Conservation (phyloP, 2,888 invertebrate species). For the Oscheius sp. region DNA sequence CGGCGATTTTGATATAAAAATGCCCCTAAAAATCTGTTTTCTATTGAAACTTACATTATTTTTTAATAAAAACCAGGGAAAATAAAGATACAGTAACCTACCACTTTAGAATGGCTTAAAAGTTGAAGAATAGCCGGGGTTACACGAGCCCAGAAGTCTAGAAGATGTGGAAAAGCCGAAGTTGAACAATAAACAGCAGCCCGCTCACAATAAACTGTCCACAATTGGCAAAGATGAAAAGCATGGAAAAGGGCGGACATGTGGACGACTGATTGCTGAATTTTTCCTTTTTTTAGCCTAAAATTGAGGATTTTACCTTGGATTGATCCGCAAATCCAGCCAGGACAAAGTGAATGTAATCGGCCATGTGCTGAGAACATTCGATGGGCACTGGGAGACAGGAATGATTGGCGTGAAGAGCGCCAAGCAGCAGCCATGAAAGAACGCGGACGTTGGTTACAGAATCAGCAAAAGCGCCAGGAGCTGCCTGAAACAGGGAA, state of each 20-base stretch:
- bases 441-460: constrained; percentile 83
- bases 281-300: background rate
- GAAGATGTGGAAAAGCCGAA: constrained; percentile 76
- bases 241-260: constrained; percentile 97
- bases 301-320: constrained; percentile 76
- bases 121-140: constrained; percentile 94
- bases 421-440: constrained; percentile 94
- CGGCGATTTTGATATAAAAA: too few relatives aligned
- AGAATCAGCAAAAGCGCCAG: constrained; percentile 71
- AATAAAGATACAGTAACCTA: constrained; percentile 77
- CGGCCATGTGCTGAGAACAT: constrained; percentile 93
- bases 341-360: constrained; percentile 95
- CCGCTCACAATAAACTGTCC: constrained; percentile 96
- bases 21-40: too few relatives aligned
- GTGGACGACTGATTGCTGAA: constrained; percentile 85
- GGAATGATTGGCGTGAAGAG: constrained; percentile 79
- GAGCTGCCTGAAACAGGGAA: constrained; percentile 51
- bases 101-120: constrained; percentile 89
- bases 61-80: too few relatives aligned
- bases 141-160: constrained; percentile 98
- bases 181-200: constrained; percentile 55
- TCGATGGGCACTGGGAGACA: constrained; percentile 92
- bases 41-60: too few relatives aligned
- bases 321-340: constrained; percentile 95
- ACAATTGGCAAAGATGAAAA: constrained; percentile 95